phyloP scores from a whole-genome alignment of 2,113 vertebrate species.

The Dipodomys stephensi region DNA sequence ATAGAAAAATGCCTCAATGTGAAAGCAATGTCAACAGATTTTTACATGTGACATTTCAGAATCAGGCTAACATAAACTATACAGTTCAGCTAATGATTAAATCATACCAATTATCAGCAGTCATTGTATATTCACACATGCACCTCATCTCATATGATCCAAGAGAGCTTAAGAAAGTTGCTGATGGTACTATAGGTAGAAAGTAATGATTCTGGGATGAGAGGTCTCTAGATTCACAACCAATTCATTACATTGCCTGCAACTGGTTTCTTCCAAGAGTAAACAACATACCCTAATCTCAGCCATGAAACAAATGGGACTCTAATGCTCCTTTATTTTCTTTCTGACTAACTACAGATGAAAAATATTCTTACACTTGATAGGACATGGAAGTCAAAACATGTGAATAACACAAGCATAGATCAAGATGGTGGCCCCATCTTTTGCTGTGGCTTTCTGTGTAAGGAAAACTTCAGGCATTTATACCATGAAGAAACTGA shows the following conservation, averaged over 20 bases:
- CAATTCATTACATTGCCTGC: not conserved
- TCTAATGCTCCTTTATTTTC: not conserved
- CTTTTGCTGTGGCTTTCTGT: not conserved
- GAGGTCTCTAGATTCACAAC: not conserved
- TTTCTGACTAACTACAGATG: not conserved
- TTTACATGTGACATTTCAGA: not conserved
- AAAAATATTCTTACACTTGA: not conserved
- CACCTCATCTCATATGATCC: not conserved
- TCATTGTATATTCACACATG: not conserved
- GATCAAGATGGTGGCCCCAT: not conserved
- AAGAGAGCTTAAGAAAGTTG: not conserved
- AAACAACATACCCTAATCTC: not conserved
- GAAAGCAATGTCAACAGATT: not conserved
- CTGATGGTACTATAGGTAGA: not conserved
- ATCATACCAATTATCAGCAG: not conserved
- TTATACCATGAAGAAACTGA: not conserved
- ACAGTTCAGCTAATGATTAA: conserved; percentile 15
- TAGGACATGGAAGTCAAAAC: not conserved
- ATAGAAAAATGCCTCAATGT: conserved; percentile 1
- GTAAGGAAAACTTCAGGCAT: not conserved
- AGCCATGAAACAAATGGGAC: not conserved
- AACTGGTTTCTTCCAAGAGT: not conserved
- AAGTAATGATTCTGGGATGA: not conserved
- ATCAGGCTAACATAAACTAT: not conserved
- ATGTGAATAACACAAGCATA: not conserved